A percentile compares a stretch with the other conserved stretches of the same genome.
Evolutionary conservation across 2,888 invertebrate genomes (phyloP).

Genomic region (Podabrus alpinus): DNA sequence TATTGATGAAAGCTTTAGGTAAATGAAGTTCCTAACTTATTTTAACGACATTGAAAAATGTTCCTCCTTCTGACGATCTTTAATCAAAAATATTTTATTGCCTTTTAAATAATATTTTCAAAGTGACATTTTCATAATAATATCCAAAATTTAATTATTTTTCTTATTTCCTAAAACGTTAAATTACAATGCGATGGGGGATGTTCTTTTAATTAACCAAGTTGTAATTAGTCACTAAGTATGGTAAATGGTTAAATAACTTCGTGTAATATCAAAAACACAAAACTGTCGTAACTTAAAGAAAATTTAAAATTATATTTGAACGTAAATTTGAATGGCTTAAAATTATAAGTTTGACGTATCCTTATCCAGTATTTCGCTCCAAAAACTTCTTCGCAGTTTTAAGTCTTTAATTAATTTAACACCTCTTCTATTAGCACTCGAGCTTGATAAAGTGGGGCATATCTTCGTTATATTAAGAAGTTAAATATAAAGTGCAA

Average conservation of each 20-base stretch:
- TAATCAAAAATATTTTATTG: neutral
- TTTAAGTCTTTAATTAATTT: conserved; percentile 33
- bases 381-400: conserved; percentile 27
- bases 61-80: neutral
- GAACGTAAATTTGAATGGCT: neutral
- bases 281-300: neutral
- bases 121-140: neutral
- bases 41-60: neutral
- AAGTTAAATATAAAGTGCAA: conserved; percentile 24
- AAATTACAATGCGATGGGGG: neutral
- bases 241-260: neutral
- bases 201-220: neutral
- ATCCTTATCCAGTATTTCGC: conserved; percentile 22
- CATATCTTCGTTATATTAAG: conserved; percentile 28
- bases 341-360: conserved; percentile 14
- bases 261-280: neutral
- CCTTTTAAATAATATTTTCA: neutral
- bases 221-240: neutral
- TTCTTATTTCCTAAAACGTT: neutral
- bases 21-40: neutral
- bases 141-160: neutral
- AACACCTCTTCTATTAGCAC: conserved; percentile 25
- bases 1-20: neutral
- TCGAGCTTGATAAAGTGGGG: conserved; percentile 13
- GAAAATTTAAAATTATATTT: neutral